These are phyloP conservation scores for Actinemys pallida DNA, from an alignment of 2,113 vertebrate genomes.

Conservation along the genomic window DNA sequence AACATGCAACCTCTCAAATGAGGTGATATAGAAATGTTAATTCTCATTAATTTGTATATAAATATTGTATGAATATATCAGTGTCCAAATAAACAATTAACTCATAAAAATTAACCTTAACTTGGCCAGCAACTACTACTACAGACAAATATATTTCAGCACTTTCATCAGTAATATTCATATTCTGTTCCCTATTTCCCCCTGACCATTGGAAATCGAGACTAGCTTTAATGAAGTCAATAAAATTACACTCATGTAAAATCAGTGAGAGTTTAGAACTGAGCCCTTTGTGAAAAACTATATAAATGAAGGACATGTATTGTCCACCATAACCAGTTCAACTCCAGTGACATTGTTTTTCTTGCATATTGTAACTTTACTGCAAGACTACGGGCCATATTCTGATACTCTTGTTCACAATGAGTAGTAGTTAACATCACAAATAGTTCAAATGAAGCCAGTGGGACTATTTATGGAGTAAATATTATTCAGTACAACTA, in stretches of 20 bases:
- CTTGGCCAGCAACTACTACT: conserved; percentile 38
- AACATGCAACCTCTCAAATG: conserved; percentile 52
- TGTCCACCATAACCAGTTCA: not conserved
- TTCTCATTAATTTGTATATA: conserved; percentile 56
- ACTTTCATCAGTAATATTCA: not conserved
- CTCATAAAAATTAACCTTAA: conserved; percentile 55
- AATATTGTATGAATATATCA: conserved; percentile 31
- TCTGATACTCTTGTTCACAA: not conserved
- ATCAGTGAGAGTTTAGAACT: not conserved
- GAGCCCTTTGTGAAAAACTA: not conserved
- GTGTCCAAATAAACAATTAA: conserved; percentile 54
- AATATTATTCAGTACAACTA: conserved; percentile 45
- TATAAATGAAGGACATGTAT: not conserved
- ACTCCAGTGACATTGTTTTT: not conserved
- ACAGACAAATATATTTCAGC: conserved; percentile 22
- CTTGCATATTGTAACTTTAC: not conserved
- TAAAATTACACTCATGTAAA: not conserved
- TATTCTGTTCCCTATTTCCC: not conserved
- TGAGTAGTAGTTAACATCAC: not conserved
- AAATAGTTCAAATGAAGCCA: not conserved
- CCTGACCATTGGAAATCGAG: conserved; percentile 33
- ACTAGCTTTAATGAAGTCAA: not conserved
- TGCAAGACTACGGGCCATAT: not conserved
- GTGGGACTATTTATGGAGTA: conserved; percentile 40
- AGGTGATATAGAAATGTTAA: conserved; percentile 54